phyloP scores from a whole-genome alignment of 2,888 invertebrate species.

The Drosophila quinaria region DNA sequence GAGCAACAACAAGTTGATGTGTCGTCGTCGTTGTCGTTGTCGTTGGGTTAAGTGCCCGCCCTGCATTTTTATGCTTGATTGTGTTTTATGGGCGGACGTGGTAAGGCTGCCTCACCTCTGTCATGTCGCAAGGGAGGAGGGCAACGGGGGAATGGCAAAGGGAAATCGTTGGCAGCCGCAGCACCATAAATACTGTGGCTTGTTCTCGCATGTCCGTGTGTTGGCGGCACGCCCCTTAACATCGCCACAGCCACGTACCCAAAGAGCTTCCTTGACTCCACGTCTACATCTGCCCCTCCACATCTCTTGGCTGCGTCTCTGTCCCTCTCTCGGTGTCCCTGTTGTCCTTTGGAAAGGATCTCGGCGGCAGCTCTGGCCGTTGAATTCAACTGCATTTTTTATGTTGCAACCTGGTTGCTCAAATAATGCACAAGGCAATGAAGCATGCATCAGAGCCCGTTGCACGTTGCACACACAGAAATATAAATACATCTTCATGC shows the following conservation, averaged over 20 bases:
- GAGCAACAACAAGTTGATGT: slow-evolving; percentile 60
- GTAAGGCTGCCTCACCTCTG: slow-evolving; percentile 19
- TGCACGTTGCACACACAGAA: slow-evolving; percentile 41
- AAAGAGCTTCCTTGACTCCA: slow-evolving; percentile 18
- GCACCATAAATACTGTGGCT: slow-evolving; percentile 77
- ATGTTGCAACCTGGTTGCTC: slow-evolving; percentile 81
- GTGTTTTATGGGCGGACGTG: slow-evolving; percentile 74
- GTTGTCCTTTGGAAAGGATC: slow-evolving; percentile 40
- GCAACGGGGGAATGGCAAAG: neutral
- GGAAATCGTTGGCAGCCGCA: slow-evolving; percentile 53
- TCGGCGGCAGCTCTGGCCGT: slow-evolving; percentile 44
- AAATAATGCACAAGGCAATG: slow-evolving; percentile 83
- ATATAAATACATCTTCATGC: neutral
- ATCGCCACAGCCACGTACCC: slow-evolving; percentile 25
- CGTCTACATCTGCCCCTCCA: neutral
- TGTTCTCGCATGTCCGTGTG: slow-evolving; percentile 70
- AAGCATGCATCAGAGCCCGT: slow-evolving; percentile 65
- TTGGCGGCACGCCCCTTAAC: slow-evolving; percentile 67
- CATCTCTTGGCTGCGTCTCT: slow-evolving; percentile 3
- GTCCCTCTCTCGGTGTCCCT: slow-evolving; percentile 16
- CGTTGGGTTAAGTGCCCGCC: slow-evolving; percentile 74
- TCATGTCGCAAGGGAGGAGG: slow-evolving; percentile 6
- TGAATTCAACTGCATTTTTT: slow-evolving; percentile 80
- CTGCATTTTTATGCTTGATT: slow-evolving; percentile 79
- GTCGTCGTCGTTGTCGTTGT: slow-evolving; percentile 45